phyloP scores from a whole-genome alignment of 2,113 vertebrate species.

The Ahaetulla prasina region DNA sequence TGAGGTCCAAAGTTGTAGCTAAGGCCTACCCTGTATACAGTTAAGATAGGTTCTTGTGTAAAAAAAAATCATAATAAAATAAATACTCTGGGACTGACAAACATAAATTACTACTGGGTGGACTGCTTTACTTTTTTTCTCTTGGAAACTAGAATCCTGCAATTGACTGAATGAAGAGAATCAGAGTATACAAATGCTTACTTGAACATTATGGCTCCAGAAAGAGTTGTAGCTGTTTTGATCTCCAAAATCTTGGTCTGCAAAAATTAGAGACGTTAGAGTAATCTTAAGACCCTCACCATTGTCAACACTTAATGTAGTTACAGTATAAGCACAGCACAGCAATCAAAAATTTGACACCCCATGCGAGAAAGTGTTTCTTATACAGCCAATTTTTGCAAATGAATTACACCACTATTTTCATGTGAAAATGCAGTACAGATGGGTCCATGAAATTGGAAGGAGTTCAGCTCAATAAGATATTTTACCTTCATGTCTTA shows the following conservation, averaged over 20 bases:
- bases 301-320: not conserved
- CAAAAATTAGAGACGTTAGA: not conserved
- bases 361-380: not conserved
- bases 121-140: not conserved
- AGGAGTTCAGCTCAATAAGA: not conserved
- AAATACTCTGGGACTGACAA: not conserved
- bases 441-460: not conserved
- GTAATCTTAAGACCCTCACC: not conserved
- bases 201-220: not conserved
- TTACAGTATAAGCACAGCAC: not conserved
- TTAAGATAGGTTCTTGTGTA: not conserved
- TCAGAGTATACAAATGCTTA: not conserved
- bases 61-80: not conserved
- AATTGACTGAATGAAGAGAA: not conserved
- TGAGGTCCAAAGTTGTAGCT: not conserved
- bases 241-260: not conserved
- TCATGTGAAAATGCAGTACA: not conserved
- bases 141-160: not conserved
- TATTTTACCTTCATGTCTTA: not conserved
- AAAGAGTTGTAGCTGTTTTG: not conserved
- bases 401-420: not conserved
- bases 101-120: not conserved
- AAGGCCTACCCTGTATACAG: not conserved
- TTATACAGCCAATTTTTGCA: not conserved
- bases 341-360: not conserved